A percentile compares a stretch with the other conserved stretches of the same genome.
These are phyloP conservation scores for Luperina nickerlii DNA, from an alignment of 2,888 invertebrate species.

Conservation along the genomic window DNA sequence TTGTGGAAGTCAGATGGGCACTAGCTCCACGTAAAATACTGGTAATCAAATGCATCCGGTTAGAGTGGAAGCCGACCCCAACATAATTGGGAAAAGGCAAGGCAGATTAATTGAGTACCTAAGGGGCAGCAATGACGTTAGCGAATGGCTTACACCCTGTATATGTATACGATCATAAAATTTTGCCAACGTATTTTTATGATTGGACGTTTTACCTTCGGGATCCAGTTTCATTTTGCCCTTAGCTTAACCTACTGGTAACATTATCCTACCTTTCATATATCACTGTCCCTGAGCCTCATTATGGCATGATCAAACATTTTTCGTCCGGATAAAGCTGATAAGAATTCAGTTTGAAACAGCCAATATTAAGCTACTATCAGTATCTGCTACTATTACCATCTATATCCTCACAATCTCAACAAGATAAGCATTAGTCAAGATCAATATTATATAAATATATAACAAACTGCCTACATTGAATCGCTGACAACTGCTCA, in stretches of 20 bases:
- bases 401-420: not conserved
- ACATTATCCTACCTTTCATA: not conserved
- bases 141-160: too few relatives aligned
- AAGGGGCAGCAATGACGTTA: too few relatives aligned
- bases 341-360: not conserved
- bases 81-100: too few relatives aligned
- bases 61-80: too few relatives aligned
- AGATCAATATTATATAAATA: slow-evolving; percentile 9
- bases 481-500: slow-evolving; percentile 29
- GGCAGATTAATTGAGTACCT: too few relatives aligned
- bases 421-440: slow-evolving; percentile 6
- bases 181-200: not conserved
- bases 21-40: too few relatives aligned
- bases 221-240: not conserved
- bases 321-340: not conserved
- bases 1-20: too few relatives aligned
- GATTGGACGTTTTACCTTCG: not conserved
- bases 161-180: not conserved
- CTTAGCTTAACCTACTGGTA: not conserved
- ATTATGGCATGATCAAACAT: slow-evolving; percentile 11
- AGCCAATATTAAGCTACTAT: not conserved
- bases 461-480: slow-evolving; percentile 32
- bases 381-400: not conserved
- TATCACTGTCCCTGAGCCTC: not conserved
- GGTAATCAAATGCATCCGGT: too few relatives aligned